phyloP scores from a whole-genome alignment of 30 jellyfish, hydroid and myxozoan genomes.

The Pseudorhiza aurosa region DNA sequence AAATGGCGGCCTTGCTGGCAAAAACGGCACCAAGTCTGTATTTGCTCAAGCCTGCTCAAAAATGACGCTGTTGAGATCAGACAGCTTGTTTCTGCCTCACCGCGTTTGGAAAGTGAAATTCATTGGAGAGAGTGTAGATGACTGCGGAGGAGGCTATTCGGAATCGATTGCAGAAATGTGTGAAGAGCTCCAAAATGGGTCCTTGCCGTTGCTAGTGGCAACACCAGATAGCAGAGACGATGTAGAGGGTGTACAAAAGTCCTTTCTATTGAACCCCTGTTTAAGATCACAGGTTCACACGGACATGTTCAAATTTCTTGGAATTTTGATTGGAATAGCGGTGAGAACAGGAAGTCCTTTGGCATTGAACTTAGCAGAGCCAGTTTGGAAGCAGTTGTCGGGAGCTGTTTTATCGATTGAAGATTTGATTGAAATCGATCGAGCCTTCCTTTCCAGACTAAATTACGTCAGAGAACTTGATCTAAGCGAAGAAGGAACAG shows the following conservation, averaged over 20 bases:
- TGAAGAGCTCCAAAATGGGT: slow-evolving; percentile 86
- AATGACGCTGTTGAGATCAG: slow-evolving; percentile 64
- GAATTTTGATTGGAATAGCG: slow-evolving; percentile 84
- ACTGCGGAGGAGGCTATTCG: slow-evolving; percentile 96
- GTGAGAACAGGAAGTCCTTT: slow-evolving; percentile 90
- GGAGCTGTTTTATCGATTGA: slow-evolving; percentile 72
- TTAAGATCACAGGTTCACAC: slow-evolving; percentile 47
- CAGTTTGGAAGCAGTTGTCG: slow-evolving; percentile 87
- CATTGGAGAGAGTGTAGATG: slow-evolving; percentile 94
- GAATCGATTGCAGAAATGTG: slow-evolving; percentile 96
- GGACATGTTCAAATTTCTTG: slow-evolving; percentile 79
- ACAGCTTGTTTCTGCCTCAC: slow-evolving; percentile 82
- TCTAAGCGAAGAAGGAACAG: slow-evolving; percentile 40
- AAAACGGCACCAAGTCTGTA: slow-evolving; percentile 73
- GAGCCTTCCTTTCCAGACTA: slow-evolving; percentile 73
- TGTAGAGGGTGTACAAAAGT: slow-evolving; percentile 44
- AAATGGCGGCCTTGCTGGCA: slow-evolving; percentile 73
- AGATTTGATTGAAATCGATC: slow-evolving; percentile 77
- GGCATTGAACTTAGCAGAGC: slow-evolving; percentile 82
- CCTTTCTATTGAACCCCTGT: slow-evolving; percentile 69
- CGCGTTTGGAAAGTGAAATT: slow-evolving; percentile 94
- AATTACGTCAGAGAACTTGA: slow-evolving; percentile 56
- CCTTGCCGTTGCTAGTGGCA: slow-evolving; percentile 72
- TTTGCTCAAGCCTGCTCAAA: slow-evolving; percentile 80
- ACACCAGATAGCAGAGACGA: slow-evolving; percentile 92